Evolutionary conservation across 2,888 invertebrate species (phyloP), one percentile per base, ranked within the genome.

Genomic region (Mythimna vitellina): DNA sequence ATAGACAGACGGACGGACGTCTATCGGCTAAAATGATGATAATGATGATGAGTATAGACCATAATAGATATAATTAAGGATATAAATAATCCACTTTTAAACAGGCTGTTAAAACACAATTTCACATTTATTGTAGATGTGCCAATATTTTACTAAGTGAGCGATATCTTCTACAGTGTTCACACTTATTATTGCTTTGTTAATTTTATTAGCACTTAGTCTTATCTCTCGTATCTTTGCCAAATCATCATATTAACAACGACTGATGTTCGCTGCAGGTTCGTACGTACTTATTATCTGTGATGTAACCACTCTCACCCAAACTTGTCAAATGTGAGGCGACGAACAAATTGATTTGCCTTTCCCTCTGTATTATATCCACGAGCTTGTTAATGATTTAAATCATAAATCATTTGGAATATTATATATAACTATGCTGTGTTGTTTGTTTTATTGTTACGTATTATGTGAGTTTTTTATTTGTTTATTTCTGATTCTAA

Each of bases 291-390:
- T 78, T 62, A 65, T 57, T 61, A 57, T 54, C 53, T 56, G 17
- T 67, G 72, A 81, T 46, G 56, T 56, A 82, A 80, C 12, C 20
- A 17, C 82, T 82, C 78, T 73, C 80, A 51, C 69, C 51, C 20
- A 66, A 69, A 77, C 78, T 68, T 83, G 81, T 73, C 82, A 83
- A 73, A 76, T 70, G 29, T 78, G 65, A 80, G 61, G 42, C 46
- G 57, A 61, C 58, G 29, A 60, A 46, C 67, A 68, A 70, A 84
- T 78, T 73, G 78, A 81, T 67, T 70, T 58, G 74, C 76, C 81
- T 83, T 83, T 83, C 80, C 67, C 76, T 71, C 66, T 35, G 20
- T 10, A 29, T 80, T 49, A 65, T 29, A 32, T 64, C 38, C 22
- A 56, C 54, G 35, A 65, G 60, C 49, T 67, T 17, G 70, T 76